Base-by-base conservation (phyloP, 2,797 vertebrate genomes). In the Coreius guichenoti region DNA sequence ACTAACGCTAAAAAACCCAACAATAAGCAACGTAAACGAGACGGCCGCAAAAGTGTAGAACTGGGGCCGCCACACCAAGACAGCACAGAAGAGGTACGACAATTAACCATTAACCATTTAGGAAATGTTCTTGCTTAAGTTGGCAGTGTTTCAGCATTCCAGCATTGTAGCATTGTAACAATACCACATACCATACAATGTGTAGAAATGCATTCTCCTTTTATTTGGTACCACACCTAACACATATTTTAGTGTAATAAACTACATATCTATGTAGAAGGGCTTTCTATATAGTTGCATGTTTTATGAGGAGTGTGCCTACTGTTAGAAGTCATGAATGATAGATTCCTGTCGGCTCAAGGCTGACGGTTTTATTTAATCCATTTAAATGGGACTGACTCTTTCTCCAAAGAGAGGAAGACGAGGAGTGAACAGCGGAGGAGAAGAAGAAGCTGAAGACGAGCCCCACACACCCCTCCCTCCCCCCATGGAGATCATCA, bases 401-500 rank as follows among this genome's bases (percentile, higher is more conserved):
- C 49, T 84, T n/a, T 67, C 49, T 86, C 19, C 86, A 2, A 80
- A 89, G 90, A 86, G 87, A 70, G 86, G 83, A 84, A 82, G 87
- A 68, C 77, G 89, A 86, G 89, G 86, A 81, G 49, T 23, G 11
- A 89, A 89, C 81, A 89, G 90, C 0, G 89, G 87, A 19, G 90
- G 87, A 87, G 90, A 88, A 63, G 89, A 89, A 87, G 98, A 99
- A 89, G 94, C 96, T 77, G 98, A 99, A 19, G 98, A 99, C 92
- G 98, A 99, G 81, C 95, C 97, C 1, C 97, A 98, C 91, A 98
- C 96, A 1, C 98, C 98, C 17, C 96, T 99, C 63, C 98, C 98
- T 67, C 98, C 98, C 0, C 98, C 96, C 54, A 99, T 99, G 98
- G 97, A 99, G 95, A 99, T 99, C 94, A 99, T 99, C 91, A 98